phyloP scores from a whole-genome alignment of 2,797 vertebrate species.

The Anguilla megastoma region DNA sequence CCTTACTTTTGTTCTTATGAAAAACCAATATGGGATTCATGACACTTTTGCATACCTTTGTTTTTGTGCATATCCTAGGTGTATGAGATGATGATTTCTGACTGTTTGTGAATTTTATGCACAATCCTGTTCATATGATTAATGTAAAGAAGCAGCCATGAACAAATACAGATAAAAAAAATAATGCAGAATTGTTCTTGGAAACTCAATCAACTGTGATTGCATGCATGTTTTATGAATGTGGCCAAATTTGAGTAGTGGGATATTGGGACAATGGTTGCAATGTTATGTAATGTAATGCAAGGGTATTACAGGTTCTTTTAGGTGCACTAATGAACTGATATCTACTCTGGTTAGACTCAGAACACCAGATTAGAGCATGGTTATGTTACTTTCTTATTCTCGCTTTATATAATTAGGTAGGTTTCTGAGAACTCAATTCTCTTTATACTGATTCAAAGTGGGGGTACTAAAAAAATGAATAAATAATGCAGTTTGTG shows the following conservation, averaged over 20 bases:
- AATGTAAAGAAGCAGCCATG: no score
- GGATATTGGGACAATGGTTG: not conserved
- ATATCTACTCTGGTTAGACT: not conserved
- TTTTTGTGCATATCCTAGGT: no score
- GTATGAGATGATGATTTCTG: no score
- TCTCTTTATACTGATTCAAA: not conserved
- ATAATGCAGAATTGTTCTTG: no score
- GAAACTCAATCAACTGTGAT: no score
- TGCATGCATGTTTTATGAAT: no score
- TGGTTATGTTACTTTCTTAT: not conserved
- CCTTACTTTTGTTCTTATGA: no score
- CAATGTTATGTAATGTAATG: not conserved
- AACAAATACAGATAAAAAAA: no score
- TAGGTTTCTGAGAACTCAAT: not conserved
- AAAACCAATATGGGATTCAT: no score
- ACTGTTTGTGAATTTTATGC: no score
- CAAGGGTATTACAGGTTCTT: not conserved
- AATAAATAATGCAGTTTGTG: not conserved
- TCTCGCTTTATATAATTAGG: not conserved
- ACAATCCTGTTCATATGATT: no score
- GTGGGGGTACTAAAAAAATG: not conserved
- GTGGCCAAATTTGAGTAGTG: not conserved
- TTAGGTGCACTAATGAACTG: not conserved
- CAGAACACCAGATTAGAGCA: not conserved
- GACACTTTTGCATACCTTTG: no score